phyloP scores from a whole-genome alignment of 2,797 vertebrate species.

The Microctenopoma lineatum region DNA sequence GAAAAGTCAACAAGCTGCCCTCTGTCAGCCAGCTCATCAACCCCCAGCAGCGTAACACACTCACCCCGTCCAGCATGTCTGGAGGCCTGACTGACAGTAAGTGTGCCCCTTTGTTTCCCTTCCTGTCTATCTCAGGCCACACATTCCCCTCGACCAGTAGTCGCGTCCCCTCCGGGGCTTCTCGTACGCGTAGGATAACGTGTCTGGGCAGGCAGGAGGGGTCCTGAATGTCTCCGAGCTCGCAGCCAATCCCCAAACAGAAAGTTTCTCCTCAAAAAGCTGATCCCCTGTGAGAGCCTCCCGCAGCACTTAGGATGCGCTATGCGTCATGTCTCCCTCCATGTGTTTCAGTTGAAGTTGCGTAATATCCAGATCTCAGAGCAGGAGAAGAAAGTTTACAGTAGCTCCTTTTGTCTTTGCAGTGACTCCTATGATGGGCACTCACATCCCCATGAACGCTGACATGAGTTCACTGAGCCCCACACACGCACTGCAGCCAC shows the following conservation, averaged over 20 bases:
- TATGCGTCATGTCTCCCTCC: slow-evolving; percentile 43
- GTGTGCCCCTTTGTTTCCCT: slow-evolving; percentile 62
- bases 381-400: slow-evolving; percentile 58
- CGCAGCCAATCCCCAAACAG: slow-evolving; percentile 31
- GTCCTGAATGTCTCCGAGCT: slow-evolving; percentile 40
- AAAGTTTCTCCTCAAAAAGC: slow-evolving; percentile 57
- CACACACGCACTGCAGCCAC: slow-evolving; percentile 91
- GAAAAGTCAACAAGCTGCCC: slow-evolving; percentile 98
- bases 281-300: slow-evolving; percentile 70
- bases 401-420: slow-evolving; percentile 80
- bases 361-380: slow-evolving; percentile 34
- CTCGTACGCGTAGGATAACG: slow-evolving; percentile 41
- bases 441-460: slow-evolving; percentile 94
- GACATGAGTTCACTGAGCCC: slow-evolving; percentile 98
- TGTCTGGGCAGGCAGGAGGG: slow-evolving; percentile 64
- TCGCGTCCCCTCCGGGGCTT: slow-evolving; percentile 43
- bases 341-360: slow-evolving; percentile 29
- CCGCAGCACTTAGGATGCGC: slow-evolving; percentile 54
- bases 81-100: slow-evolving; percentile 97
- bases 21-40: slow-evolving; percentile 99
- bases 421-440: slow-evolving; percentile 98
- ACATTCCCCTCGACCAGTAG: background rate
- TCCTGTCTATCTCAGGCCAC: slow-evolving; percentile 43
- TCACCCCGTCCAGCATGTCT: slow-evolving; percentile 93
- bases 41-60: slow-evolving; percentile 95